Conservation (phyloP, 1,140 invertebrate species). For the Orchestia grillus region DNA sequence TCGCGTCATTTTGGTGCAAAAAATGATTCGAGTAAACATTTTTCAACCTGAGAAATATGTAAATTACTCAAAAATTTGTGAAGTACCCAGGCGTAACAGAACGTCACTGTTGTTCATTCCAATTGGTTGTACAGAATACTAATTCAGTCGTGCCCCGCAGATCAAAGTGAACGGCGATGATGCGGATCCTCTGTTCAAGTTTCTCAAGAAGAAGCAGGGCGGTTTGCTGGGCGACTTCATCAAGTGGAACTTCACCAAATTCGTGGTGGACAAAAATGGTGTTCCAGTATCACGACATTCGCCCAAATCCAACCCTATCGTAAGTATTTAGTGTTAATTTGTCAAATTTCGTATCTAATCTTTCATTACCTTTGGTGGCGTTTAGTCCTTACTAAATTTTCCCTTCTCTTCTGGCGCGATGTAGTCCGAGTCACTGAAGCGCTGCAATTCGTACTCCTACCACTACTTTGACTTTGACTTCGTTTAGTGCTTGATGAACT, state of each 20-base stretch:
- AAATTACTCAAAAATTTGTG: background rate
- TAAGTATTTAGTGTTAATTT: slow-evolving; percentile 60
- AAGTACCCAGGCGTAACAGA: background rate
- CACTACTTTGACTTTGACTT: no score
- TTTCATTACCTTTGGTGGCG: no score
- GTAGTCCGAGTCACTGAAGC: no score
- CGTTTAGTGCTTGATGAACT: no score
- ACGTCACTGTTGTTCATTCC: background rate
- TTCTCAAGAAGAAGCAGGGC: slow-evolving; percentile 84
- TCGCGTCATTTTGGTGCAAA: background rate
- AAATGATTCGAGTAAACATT: background rate
- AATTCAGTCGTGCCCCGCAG: background rate
- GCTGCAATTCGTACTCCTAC: no score
- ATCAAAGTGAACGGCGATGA: slow-evolving; percentile 87
- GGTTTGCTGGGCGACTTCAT: slow-evolving; percentile 83
- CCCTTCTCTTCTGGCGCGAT: no score
- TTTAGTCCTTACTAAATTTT: no score
- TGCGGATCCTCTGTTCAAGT: slow-evolving; percentile 90
- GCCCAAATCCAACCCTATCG: slow-evolving; percentile 80
- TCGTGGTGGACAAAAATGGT: slow-evolving; percentile 89
- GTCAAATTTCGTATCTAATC: background rate
- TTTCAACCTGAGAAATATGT: background rate
- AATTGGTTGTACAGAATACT: background rate
- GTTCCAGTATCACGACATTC: slow-evolving; percentile 85
- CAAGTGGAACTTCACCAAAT: slow-evolving; percentile 99